A percentile compares a stretch with the other conserved stretches of the same genome.
phyloP scores from a whole-genome alignment of 1,140 invertebrate species.

The Tetramorium alpestre region DNA sequence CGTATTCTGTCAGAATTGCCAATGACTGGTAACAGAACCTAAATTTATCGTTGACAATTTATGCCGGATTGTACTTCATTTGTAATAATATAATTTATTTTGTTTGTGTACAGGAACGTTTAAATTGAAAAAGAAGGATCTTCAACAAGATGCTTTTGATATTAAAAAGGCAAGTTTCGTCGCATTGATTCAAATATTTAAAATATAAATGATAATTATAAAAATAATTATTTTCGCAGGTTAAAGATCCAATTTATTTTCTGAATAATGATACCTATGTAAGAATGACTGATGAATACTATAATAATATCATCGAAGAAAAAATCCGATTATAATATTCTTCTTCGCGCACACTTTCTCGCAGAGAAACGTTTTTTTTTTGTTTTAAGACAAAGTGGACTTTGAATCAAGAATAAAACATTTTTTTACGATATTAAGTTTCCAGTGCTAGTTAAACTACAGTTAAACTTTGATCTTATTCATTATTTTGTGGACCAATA shows the following conservation, averaged over 20 bases:
- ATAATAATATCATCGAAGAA: slow-evolving; percentile 88
- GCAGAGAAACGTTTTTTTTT: not conserved
- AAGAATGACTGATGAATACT: slow-evolving; percentile 89
- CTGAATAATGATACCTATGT: slow-evolving; percentile 89
- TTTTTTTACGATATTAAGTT: slow-evolving; percentile 4
- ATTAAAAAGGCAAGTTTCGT: slow-evolving; percentile 78
- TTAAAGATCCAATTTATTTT: slow-evolving; percentile 92
- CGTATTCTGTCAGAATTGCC: slow-evolving; percentile 92
- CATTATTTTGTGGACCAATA: slow-evolving; percentile 12
- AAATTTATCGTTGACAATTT: not conserved
- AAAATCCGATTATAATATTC: slow-evolving; percentile 86
- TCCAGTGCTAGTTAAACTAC: not conserved
- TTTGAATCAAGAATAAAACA: not conserved
- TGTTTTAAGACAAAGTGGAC: not conserved
- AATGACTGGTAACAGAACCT: slow-evolving; percentile 89
- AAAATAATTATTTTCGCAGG: slow-evolving; percentile 71
- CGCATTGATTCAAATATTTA: not conserved
- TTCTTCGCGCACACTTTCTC: not conserved
- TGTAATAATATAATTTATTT: not conserved
- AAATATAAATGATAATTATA: not conserved
- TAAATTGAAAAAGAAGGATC: slow-evolving; percentile 94
- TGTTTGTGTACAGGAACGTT: slow-evolving; percentile 89
- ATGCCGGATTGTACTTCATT: not conserved
- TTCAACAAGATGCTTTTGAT: slow-evolving; percentile 93
- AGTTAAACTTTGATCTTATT: not conserved